Evolutionary conservation across 2,113 vertebrate species (phyloP).

Genomic region (Xyliphius kryptos): DNA sequence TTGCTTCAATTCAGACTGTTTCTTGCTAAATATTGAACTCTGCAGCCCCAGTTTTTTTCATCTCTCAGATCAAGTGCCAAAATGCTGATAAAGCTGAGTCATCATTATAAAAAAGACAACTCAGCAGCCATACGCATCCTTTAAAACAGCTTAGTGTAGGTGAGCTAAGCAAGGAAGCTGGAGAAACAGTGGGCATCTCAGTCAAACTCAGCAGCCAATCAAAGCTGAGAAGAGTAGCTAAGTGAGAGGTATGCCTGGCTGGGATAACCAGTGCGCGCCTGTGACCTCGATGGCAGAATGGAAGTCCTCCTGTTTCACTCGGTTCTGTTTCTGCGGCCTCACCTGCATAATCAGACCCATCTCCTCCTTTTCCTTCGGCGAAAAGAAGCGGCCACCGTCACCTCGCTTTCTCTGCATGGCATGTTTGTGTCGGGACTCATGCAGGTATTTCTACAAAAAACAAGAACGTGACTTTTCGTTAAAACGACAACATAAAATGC

Average conservation of each 20-base stretch:
- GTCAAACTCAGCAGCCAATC: constrained; percentile 17
- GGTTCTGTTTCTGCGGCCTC: constrained; percentile 30
- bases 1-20: too few relatives aligned
- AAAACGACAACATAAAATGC: too few relatives aligned
- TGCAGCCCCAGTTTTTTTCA: too few relatives aligned
- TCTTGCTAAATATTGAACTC: too few relatives aligned
- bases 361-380: constrained; percentile 91
- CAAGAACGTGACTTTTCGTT: too few relatives aligned
- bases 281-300: constrained; percentile 27
- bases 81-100: background rate
- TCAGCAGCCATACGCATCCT: background rate
- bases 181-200: too few relatives aligned
- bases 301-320: constrained; percentile 40
- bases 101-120: background rate
- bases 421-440: constrained; percentile 91
- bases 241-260: constrained; percentile 24
- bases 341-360: constrained; percentile 78
- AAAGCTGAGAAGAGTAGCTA: constrained; percentile 23
- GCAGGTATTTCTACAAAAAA: constrained; percentile 84
- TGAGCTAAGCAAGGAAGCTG: constrained; percentile 10
- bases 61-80: background rate
- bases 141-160: background rate
- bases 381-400: constrained; percentile 93
- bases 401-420: constrained; percentile 95
- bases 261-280: constrained; percentile 32